These are phyloP conservation scores for Hydrocynus forskahlii DNA, from an alignment of 2,797 vertebrate genomes.

Conservation along the genomic window DNA sequence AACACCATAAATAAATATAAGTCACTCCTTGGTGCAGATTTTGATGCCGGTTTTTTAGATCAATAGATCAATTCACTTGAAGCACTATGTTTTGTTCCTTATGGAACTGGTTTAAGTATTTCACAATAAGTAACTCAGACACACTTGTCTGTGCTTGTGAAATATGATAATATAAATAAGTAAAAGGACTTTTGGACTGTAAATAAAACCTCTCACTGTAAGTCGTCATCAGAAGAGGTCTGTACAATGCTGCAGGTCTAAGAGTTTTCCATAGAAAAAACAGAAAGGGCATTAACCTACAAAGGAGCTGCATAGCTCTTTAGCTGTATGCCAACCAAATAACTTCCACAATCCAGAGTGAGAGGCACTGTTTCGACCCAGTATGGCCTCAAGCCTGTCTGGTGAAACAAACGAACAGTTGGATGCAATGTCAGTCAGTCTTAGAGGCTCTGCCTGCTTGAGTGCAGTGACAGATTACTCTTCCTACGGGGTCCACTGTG, in stretches of 20 bases:
- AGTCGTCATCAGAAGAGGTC: not conserved
- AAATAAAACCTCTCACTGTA: not conserved
- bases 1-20: too few relatives aligned
- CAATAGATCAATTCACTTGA: not conserved
- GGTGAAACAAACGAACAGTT: slow-evolving; percentile 8
- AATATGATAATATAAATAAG: not conserved
- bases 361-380: slow-evolving; percentile 2
- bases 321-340: slow-evolving; percentile 1
- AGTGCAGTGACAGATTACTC: slow-evolving; percentile 14
- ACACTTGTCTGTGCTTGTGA: not conserved
- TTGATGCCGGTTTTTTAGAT: too few relatives aligned
- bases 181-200: not conserved
- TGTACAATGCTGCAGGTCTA: not conserved
- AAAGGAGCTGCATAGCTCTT: not conserved
- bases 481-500: not conserved
- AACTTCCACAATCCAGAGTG: slow-evolving; percentile 2
- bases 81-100: not conserved
- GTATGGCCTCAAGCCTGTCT: not conserved
- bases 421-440: slow-evolving; percentile 11
- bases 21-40: too few relatives aligned
- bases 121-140: not conserved
- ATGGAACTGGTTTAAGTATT: not conserved
- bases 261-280: slow-evolving; percentile 18
- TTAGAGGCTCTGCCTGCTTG: slow-evolving; percentile 8
- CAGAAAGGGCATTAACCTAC: slow-evolving; percentile 10